These are phyloP conservation scores for Polydrusus tereticollis DNA, from an alignment of 2,888 invertebrate genomes.

Conservation along the genomic window DNA sequence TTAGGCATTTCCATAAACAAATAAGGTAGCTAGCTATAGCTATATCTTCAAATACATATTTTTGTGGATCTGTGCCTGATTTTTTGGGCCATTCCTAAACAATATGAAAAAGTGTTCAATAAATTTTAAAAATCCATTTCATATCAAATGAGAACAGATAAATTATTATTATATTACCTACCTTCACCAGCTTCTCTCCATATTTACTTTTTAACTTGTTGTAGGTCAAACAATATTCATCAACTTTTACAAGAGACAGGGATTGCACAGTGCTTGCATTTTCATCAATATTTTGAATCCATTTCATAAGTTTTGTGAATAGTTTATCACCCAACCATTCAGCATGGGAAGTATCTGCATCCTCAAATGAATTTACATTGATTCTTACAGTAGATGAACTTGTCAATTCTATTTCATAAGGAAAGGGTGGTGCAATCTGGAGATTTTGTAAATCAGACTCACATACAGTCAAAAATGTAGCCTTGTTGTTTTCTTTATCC, in stretches of 20 bases:
- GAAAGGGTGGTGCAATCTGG: slow-evolving; percentile 69
- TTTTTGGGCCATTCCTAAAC: slow-evolving; percentile 88
- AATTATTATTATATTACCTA: slow-evolving; percentile 58
- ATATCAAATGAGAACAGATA: too few species aligned
- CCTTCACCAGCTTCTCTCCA: slow-evolving; percentile 80
- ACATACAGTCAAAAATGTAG: slow-evolving; percentile 68
- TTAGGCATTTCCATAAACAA: slow-evolving; percentile 76
- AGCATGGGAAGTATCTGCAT: slow-evolving; percentile 64
- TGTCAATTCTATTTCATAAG: slow-evolving; percentile 65
- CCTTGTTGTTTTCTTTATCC: slow-evolving; percentile 64
- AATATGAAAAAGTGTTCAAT: too few species aligned
- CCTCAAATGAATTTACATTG: slow-evolving; percentile 63
- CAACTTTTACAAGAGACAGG: slow-evolving; percentile 75
- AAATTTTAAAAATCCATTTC: too few species aligned
- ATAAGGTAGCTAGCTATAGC: slow-evolving; percentile 92
- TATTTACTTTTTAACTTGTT: slow-evolving; percentile 83
- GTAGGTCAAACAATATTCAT: slow-evolving; percentile 80
- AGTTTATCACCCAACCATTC: slow-evolving; percentile 73
- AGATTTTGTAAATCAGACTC: slow-evolving; percentile 62
- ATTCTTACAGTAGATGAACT: slow-evolving; percentile 63
- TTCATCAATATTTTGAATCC: slow-evolving; percentile 70
- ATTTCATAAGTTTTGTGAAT: slow-evolving; percentile 74
- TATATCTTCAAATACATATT: slow-evolving; percentile 97
- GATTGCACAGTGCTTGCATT: slow-evolving; percentile 66
- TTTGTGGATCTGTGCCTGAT: slow-evolving; percentile 92